Evolutionary conservation across 2,113 vertebrate genomes (phyloP), one percentile per base, ranked within the genome.

Genomic region (Dendrocopos noguchii): DNA sequence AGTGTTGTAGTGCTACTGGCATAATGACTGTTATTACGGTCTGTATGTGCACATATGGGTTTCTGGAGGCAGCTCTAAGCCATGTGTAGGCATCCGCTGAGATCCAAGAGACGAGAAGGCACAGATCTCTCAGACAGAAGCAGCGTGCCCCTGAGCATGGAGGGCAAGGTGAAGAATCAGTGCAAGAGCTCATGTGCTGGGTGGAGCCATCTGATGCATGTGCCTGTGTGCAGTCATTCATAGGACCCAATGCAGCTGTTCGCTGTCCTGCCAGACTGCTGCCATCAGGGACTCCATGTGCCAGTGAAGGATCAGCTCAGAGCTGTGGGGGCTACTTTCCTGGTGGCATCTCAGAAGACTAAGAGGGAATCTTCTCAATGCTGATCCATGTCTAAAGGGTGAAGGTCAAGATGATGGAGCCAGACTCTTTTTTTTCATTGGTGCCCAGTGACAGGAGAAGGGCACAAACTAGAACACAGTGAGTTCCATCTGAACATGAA

Each of bases 51-150:
- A 84, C 91, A 89, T 21, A 77, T 87, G 93, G 91, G 91, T 33
- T 46, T 84, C 93, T 87, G 94, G 28, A 92, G 93, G 80, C 87
- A 87, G 83, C 88, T 90, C 88, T 2, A 34, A 73, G 92, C 91
- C 91, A 55, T 85, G 88, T 80, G 92, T 28, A 57, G 74, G 53
- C 90, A 21, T 77, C 57, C 4, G 17, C 3, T 15, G 92, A n/a
- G 50, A 91, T 85, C 91, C 92, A 74, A 64, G 80, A 61, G 85
- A 57, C 92, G 90, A 27, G 34, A 19, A 60, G 81, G 78, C 90
- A 31, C 21, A 75, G 86, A 31, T 74, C 72, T 80, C 21, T n/a
- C 56, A 74, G 76, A 10, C 76, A 19, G 28, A 50, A 56, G 34
- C 71, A 28, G 3, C 7, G 33, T 61, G 90, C 85, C 88, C 85